These are phyloP conservation scores for Ceriagrion tenellum DNA, from an alignment of 2,888 invertebrate genomes.

Conservation along the genomic window DNA sequence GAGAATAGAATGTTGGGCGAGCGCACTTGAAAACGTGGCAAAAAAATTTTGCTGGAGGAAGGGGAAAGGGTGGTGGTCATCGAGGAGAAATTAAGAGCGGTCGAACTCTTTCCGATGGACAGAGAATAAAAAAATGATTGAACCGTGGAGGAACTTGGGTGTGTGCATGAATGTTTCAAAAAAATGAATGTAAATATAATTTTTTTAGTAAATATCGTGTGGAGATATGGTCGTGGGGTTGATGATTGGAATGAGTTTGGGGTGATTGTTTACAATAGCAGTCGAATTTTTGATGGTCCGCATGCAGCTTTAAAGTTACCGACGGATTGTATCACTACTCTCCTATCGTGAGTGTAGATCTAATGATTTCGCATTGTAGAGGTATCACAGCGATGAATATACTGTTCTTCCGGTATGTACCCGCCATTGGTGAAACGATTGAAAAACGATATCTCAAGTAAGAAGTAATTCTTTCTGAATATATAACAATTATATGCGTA, in stretches of 20 bases:
- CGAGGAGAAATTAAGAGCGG: not conserved
- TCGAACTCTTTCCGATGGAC: not conserved
- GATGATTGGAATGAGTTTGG: not conserved
- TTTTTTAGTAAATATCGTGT: no score
- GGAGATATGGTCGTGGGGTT: no score
- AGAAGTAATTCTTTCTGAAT: no score
- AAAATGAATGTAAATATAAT: conserved; percentile 7
- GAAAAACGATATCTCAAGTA: no score
- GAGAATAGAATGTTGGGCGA: not conserved
- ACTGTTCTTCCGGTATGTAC: no score
- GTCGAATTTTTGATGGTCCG: no score
- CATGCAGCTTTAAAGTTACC: not conserved
- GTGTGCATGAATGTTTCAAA: not conserved
- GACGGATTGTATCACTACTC: not conserved
- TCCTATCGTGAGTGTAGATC: no score
- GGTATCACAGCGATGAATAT: no score
- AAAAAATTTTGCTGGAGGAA: not conserved
- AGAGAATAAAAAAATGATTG: not conserved
- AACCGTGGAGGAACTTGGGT: not conserved
- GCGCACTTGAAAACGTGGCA: not conserved
- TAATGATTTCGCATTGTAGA: no score
- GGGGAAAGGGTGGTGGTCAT: not conserved
- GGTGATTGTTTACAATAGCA: not conserved
- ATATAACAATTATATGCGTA: no score
- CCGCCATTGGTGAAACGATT: no score